phyloP scores from a whole-genome alignment of 2,888 invertebrate species.

The Steinernema scapterisci region DNA sequence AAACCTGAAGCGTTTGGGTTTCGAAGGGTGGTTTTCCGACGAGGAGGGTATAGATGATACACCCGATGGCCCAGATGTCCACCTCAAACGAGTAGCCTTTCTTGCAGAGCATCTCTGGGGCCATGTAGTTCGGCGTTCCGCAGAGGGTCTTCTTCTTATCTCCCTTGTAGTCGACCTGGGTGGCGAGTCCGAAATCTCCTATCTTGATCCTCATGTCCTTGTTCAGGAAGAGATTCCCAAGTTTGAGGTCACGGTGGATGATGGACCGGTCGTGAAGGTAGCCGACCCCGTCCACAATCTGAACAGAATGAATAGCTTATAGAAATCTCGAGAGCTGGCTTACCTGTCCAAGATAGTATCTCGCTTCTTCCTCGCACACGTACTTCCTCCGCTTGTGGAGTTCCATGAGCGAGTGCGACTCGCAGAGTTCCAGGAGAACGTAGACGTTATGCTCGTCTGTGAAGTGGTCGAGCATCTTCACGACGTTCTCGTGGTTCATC shows the following conservation, averaged over 20 bases:
- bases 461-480: slow-evolving; percentile 91
- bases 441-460: slow-evolving; percentile 91
- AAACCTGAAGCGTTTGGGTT: slow-evolving; percentile 79
- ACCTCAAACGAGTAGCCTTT: slow-evolving; percentile 98
- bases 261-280: slow-evolving; percentile 90
- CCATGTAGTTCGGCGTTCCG: slow-evolving; percentile 99
- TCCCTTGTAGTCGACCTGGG: slow-evolving; percentile 87
- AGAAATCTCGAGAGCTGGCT: not conserved
- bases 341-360: slow-evolving; percentile 94
- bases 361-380: slow-evolving; percentile 92
- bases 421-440: slow-evolving; percentile 91
- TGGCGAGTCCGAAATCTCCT: slow-evolving; percentile 97
- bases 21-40: slow-evolving; percentile 99
- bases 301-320: slow-evolving; percentile 1
- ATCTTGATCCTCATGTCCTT: slow-evolving; percentile 84
- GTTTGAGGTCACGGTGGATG: slow-evolving; percentile 95
- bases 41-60: slow-evolving; percentile 80
- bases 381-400: slow-evolving; percentile 92
- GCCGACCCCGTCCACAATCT: slow-evolving; percentile 79
- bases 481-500: slow-evolving; percentile 85
- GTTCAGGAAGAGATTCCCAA: slow-evolving; percentile 95
- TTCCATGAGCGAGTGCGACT: slow-evolving; percentile 96
- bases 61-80: slow-evolving; percentile 93
- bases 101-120: slow-evolving; percentile 91
- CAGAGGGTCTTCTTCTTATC: slow-evolving; percentile 85